Evolutionary conservation across 2,113 vertebrate genomes (phyloP).

Genomic region (Equus przewalskii): DNA sequence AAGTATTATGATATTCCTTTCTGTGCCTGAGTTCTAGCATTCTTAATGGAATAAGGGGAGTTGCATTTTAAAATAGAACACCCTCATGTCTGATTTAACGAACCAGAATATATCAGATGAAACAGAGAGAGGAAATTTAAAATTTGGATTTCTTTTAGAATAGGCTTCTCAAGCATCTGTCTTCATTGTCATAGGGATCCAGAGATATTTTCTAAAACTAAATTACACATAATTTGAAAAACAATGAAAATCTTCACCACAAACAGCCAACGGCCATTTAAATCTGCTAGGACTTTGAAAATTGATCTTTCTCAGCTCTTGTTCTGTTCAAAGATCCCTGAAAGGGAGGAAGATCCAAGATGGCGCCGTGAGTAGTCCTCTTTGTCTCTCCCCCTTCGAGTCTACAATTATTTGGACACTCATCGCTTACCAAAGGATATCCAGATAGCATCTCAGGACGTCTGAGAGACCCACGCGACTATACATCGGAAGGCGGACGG

Average conservation of each 20-base stretch:
- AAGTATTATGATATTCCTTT: background rate
- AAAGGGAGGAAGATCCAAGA: too few species aligned
- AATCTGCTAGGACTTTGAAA: constrained; percentile 43
- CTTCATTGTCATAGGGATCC: background rate
- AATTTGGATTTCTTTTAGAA: constrained; percentile 27
- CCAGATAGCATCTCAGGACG: too few species aligned
- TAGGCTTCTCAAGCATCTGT: constrained; percentile 55
- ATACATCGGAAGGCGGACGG: too few species aligned
- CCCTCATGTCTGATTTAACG: constrained; percentile 30
- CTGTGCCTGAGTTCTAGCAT: background rate
- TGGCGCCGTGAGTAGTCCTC: too few species aligned
- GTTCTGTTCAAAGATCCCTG: background rate
- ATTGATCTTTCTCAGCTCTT: background rate
- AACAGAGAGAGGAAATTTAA: constrained; percentile 19
- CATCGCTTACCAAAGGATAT: too few species aligned
- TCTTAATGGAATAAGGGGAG: background rate
- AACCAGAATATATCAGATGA: constrained; percentile 45
- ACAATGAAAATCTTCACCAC: constrained; percentile 30
- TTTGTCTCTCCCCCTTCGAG: too few species aligned
- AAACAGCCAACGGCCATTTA: constrained; percentile 20
- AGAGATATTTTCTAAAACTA: constrained; percentile 66
- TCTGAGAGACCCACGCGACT: too few species aligned
- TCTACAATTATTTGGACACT: too few species aligned
- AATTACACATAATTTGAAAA: constrained; percentile 57
- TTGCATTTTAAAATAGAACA: constrained; percentile 37